These are phyloP conservation scores for Drosophila pandora DNA, from an alignment of 1,140 invertebrate species.

Conservation along the genomic window DNA sequence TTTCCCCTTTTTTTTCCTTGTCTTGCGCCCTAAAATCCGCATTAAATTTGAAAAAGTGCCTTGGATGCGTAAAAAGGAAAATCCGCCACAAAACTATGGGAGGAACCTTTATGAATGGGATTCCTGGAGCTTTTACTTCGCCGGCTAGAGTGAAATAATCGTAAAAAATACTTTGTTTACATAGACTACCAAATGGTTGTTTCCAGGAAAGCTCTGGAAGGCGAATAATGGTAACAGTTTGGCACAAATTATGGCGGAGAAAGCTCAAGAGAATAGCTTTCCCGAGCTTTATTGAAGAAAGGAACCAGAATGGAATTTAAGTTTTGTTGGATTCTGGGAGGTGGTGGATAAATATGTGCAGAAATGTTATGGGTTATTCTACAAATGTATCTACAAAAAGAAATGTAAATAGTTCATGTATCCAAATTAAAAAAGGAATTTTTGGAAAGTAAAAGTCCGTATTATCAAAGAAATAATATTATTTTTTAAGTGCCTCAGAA, in stretches of 20 bases:
- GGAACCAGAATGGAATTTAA: not conserved
- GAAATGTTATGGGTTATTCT: no score
- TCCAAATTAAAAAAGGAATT: no score
- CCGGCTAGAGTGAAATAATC: constrained; percentile 33
- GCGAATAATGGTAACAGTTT: constrained; percentile 52
- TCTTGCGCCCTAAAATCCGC: constrained; percentile 8
- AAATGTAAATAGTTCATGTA: not conserved
- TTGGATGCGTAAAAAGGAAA: constrained; percentile 30
- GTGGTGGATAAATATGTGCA: not conserved
- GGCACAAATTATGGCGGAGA: constrained; percentile 27
- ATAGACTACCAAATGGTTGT: constrained; percentile 27
- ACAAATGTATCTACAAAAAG: no score
- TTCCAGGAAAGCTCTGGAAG: constrained; percentile 55
- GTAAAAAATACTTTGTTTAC: constrained; percentile 52
- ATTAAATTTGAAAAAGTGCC: constrained; percentile 36
- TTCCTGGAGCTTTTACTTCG: constrained; percentile 35
- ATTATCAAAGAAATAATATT: no score
- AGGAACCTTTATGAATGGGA: constrained; percentile 55
- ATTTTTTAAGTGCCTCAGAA: not conserved
- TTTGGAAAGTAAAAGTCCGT: no score
- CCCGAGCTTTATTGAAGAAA: constrained; percentile 10
- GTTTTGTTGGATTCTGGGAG: not conserved
- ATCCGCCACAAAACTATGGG: constrained; percentile 17
- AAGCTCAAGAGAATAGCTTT: constrained; percentile 18
- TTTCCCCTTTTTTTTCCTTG: not conserved